A percentile compares a stretch with the other conserved stretches of the same genome.
Conservation (phyloP, 2,113 vertebrate genomes). For the Telmatochromis sp. region DNA sequence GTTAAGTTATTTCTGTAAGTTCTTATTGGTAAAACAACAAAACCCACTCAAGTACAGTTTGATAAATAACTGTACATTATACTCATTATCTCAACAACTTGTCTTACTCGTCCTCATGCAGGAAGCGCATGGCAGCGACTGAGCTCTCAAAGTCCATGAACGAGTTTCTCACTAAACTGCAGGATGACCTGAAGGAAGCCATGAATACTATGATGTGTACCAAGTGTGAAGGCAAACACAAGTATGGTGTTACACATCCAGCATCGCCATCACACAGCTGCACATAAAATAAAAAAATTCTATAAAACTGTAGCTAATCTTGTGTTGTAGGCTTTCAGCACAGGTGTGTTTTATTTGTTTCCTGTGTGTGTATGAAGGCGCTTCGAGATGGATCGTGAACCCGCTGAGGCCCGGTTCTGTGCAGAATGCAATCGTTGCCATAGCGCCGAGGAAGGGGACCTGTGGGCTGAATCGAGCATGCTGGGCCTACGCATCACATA, state of each 20-base stretch:
- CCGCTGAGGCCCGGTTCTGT: slow-evolving; percentile 82
- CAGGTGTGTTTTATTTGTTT: background rate
- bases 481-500: slow-evolving; percentile 91
- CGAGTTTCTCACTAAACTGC: slow-evolving; percentile 87
- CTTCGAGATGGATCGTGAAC: slow-evolving; percentile 90
- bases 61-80: background rate
- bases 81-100: background rate
- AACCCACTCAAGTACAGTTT: background rate
- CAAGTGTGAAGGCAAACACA: slow-evolving; percentile 91
- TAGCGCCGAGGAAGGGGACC: slow-evolving; percentile 86
- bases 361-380: slow-evolving; percentile 65
- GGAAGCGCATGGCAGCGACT: slow-evolving; percentile 85
- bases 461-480: slow-evolving; percentile 96
- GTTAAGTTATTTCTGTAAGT: background rate
- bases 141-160: slow-evolving; percentile 88
- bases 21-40: background rate
- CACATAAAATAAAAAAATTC: background rate
- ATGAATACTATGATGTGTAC: slow-evolving; percentile 98
- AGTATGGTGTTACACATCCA: slow-evolving; percentile 60
- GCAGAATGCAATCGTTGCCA: slow-evolving; percentile 82
- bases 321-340: background rate
- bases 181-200: slow-evolving; percentile 91
- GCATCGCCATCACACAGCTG: background rate
- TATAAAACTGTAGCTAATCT: background rate
- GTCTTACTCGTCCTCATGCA: slow-evolving; percentile 29